These are phyloP conservation scores for Hirtodrosophila duncani DNA, from an alignment of 2,888 invertebrate genomes.

Conservation along the genomic window DNA sequence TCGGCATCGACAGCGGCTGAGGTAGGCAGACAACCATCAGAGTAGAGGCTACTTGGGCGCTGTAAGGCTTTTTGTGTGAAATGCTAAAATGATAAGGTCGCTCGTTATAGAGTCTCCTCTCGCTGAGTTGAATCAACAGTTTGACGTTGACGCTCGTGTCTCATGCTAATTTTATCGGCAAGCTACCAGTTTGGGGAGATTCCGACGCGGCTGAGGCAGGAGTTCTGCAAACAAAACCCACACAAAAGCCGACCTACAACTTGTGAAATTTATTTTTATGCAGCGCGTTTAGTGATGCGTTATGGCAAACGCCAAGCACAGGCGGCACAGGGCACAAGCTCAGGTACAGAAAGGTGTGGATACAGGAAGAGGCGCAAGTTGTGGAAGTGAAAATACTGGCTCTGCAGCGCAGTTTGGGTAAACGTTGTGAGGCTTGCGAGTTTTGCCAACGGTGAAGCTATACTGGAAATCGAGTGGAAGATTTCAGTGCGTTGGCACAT, in stretches of 20 bases:
- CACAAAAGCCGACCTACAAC: conserved; percentile 41
- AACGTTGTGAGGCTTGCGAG: conserved; percentile 12
- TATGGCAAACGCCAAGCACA: conserved; percentile 38
- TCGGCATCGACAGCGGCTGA: conserved; percentile 2
- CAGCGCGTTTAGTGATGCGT: conserved; percentile 62
- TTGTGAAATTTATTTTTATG: conserved; percentile 62
- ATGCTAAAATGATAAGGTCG: conserved; percentile 58
- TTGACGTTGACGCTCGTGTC: conserved; percentile 48
- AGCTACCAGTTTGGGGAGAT: conserved; percentile 12
- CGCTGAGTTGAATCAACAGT: conserved; percentile 60
- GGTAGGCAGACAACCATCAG: not conserved
- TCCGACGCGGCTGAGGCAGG: not conserved
- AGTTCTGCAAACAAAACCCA: conserved; percentile 17
- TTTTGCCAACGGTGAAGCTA: conserved; percentile 45
- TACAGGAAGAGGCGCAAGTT: too few species aligned
- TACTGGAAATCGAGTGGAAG: conserved; percentile 65
- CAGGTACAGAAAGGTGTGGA: too few species aligned
- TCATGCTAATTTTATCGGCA: conserved; percentile 68
- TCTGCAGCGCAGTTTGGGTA: too few species aligned
- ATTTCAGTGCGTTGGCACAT: conserved; percentile 53
- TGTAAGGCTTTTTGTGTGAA: conserved; percentile 39
- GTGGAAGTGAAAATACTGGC: too few species aligned
- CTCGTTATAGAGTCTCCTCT: conserved; percentile 38
- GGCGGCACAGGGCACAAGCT: too few species aligned
- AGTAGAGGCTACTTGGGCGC: conserved; percentile 3